phyloP scores from a whole-genome alignment of 2,113 vertebrate genomes.

The Heterotis niloticus region DNA sequence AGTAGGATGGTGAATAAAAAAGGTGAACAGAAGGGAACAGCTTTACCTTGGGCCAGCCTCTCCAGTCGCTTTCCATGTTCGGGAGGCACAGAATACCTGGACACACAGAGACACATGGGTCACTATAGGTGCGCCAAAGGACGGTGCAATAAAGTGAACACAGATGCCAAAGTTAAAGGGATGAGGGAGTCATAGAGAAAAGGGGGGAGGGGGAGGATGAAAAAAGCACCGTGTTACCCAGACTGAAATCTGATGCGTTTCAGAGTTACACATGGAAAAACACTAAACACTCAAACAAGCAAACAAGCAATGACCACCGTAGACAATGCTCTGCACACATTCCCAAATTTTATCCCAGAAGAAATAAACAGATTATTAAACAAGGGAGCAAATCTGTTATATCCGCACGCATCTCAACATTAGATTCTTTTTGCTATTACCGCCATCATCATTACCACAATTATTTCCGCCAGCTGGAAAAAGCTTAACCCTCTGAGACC shows the following conservation, averaged over 20 bases:
- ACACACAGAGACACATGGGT: constrained; percentile 27
- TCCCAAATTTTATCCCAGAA: constrained; percentile 8
- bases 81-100: constrained; percentile 87
- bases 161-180: constrained; percentile 20
- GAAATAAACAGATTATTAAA: constrained; percentile 28
- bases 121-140: too few relatives aligned
- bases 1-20: not conserved
- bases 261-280: too few relatives aligned
- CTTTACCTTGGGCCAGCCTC: constrained; percentile 87
- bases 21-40: not conserved
- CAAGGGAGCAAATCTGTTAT: constrained; percentile 19
- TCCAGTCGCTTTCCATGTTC: constrained; percentile 95
- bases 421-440: constrained; percentile 30
- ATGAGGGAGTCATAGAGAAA: not conserved
- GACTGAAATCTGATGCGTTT: too few relatives aligned
- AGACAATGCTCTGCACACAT: not conserved
- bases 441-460: constrained; percentile 37
- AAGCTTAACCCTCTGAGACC: constrained; percentile 29
- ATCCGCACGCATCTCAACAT: constrained; percentile 9
- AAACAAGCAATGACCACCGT: not conserved
- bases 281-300: not conserved
- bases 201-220: not conserved
- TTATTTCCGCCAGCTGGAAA: constrained; percentile 35
- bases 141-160: not conserved
- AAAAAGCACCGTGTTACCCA: too few relatives aligned